Percentiles rank a stretch among this genome's conserved stretches.
Conservation (phyloP, 2,888 invertebrate genomes). For the Ectemnius continuus region DNA sequence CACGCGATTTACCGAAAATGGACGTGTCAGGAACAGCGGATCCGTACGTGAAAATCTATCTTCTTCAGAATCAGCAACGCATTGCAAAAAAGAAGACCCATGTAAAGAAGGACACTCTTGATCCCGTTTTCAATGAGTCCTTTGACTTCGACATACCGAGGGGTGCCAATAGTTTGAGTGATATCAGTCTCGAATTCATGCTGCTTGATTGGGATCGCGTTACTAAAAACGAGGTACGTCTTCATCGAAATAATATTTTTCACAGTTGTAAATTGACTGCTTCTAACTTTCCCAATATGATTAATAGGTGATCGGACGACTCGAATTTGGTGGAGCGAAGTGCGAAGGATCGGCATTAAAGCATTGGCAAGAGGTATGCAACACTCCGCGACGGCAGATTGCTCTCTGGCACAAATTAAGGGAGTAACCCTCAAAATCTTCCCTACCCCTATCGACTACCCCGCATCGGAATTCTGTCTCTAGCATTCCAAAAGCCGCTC, state of each 20-base stretch:
- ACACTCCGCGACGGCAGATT: conserved; percentile 97
- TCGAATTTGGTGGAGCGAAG: conserved; percentile 93
- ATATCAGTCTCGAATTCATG: conserved; percentile 91
- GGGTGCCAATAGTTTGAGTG: conserved; percentile 87
- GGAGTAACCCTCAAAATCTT: conserved; percentile 81
- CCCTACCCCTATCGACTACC: conserved; percentile 45
- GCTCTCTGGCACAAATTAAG: conserved; percentile 99
- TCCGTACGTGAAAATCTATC: conserved; percentile 98
- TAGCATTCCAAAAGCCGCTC: conserved; percentile 50
- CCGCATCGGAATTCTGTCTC: conserved; percentile 49
- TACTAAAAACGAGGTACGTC: conserved; percentile 92
- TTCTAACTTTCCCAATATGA: conserved; percentile 4
- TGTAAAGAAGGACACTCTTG: conserved; percentile 97
- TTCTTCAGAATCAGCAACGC: conserved; percentile 97
- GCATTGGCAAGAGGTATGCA: conserved; percentile 99
- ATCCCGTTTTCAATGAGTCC: conserved; percentile 99
- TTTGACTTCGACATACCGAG: conserved; percentile 98
- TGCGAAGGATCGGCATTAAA: conserved; percentile 90
- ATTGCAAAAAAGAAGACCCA: conserved; percentile 99
- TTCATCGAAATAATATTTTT: not conserved
- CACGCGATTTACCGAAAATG: conserved; percentile 98
- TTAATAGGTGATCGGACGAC: conserved; percentile 92
- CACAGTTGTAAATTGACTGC: not conserved
- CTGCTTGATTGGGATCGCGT: conserved; percentile 98
- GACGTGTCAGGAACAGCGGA: conserved; percentile 98